These are phyloP conservation scores for Menidia menidia DNA, from an alignment of 2,797 vertebrate species.

Conservation along the genomic window DNA sequence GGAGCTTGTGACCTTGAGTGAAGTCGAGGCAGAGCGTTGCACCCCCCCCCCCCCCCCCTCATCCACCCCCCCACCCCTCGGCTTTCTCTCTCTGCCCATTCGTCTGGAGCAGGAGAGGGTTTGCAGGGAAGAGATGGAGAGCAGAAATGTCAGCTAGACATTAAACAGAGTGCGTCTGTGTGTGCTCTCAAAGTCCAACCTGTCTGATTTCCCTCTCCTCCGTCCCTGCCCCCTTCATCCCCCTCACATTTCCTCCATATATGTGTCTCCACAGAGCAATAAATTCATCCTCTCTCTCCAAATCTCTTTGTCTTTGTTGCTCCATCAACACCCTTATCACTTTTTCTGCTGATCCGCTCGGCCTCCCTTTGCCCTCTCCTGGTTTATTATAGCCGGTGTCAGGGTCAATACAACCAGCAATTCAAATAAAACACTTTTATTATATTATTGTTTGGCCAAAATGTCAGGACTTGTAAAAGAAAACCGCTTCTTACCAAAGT, in stretches of 20 bases:
- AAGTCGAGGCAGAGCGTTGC: conserved; percentile 70
- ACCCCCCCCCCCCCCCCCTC: conserved; percentile 22
- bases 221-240: conserved; percentile 30
- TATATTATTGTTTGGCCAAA: conserved; percentile 14
- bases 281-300: conserved; percentile 68
- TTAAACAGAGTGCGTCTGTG: conserved; percentile 84
- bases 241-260: conserved; percentile 54
- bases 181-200: conserved; percentile 80
- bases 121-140: conserved; percentile 65
- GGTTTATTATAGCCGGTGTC: conserved; percentile 50
- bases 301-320: conserved; percentile 62
- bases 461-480: not conserved
- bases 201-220: conserved; percentile 72
- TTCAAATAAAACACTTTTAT: conserved; percentile 31
- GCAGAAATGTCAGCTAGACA: conserved; percentile 87
- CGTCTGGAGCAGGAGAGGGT: conserved; percentile 59
- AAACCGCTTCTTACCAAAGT: conserved; percentile 4
- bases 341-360: conserved; percentile 43
- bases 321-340: conserved; percentile 65
- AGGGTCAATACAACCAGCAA: conserved; percentile 21
- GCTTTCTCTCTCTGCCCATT: conserved; percentile 56
- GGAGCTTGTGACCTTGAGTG: conserved; percentile 83
- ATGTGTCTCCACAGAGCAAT: conserved; percentile 65
- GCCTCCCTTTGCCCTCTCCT: conserved; percentile 40
- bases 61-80: conserved; percentile 13